Base-by-base conservation (phyloP, 2,797 vertebrate genomes). In the Natrix natrix region DNA sequence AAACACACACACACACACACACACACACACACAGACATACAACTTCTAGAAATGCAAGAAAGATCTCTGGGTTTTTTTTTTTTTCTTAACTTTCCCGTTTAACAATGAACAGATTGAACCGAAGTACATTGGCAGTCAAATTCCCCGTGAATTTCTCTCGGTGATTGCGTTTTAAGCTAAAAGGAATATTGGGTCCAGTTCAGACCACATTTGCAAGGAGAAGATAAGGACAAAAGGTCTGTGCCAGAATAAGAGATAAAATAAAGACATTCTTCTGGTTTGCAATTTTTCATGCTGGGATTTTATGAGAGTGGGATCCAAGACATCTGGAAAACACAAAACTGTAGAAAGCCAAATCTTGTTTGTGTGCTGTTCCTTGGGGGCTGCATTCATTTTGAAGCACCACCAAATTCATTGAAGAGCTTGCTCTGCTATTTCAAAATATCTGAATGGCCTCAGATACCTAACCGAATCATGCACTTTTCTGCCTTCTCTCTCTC, bases 401-500 rank as follows among this genome's bases (percentile, higher is more conserved):
- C 10, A 22, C 26, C 11, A 7, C 37, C 59, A 91, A 12, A 24
- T 37, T 12, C 83, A 32, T 3, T 61, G 20, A 16, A 61, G 20
- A 87, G 32, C 28, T 24, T 24, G 57, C 43, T 83, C 28, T 12
- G 86, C 48, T 13, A 14, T 26, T 32, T 61, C 78, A 91, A 43
- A 86, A 43, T 48, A 59, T 8, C 28, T 55, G 83, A 86, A n/a
- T 91, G 13, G 93, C 74, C 93, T 89, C 52, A 91, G 89, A 48
- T 94, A 74, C 37, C 37, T 74, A 4, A 28, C 56, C 5, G 17
- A n/a, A 91, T 96, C 94, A 94, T 87, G 88, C 93, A 86, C 94
- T 94, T 90, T 60, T 61, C n/a, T 88, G 92, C 86, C 93, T 94
- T 74, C 92, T 61, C 37, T 90, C 90, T 89, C 89, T 89, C 94